A percentile compares a stretch with the other conserved stretches of the same genome.
These are phyloP conservation scores for Mormyrus hasselquistii DNA, from an alignment of 2,797 vertebrate genomes.

Conservation along the genomic window DNA sequence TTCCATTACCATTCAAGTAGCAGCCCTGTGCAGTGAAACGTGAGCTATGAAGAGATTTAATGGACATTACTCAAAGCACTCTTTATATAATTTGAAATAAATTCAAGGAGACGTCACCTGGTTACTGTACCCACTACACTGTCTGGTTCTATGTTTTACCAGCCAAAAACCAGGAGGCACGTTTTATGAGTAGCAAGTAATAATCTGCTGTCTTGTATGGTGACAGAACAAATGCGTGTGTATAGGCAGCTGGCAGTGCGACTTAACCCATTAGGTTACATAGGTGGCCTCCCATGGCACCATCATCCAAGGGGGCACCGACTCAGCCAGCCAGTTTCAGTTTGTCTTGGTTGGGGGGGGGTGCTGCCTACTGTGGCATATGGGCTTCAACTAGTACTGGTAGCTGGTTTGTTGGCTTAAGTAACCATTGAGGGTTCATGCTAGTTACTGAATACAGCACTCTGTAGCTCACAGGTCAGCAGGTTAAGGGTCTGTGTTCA, in stretches of 20 bases:
- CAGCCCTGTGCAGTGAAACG: constrained; percentile 39
- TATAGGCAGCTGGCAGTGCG: not conserved
- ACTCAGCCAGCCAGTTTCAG: not conserved
- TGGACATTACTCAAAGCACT: constrained; percentile 34
- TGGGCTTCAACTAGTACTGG: not conserved
- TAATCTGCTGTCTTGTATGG: not conserved
- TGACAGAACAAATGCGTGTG: not conserved
- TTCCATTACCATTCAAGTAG: constrained; percentile 29
- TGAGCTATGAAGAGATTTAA: constrained; percentile 38
- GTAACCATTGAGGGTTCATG: not conserved
- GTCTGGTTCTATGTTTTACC: not conserved
- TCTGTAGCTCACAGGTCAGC: not conserved
- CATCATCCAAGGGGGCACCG: not conserved
- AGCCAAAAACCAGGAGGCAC: not conserved
- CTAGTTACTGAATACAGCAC: not conserved
- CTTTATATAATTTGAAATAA: not conserved
- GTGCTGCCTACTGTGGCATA: not conserved
- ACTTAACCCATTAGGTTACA: not conserved
- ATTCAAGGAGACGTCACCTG: not conserved
- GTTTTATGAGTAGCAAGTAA: not conserved
- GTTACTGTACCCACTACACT: not conserved
- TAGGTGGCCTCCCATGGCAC: not conserved
- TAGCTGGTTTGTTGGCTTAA: not conserved
- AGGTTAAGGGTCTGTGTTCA: not conserved
- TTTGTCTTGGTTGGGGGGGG: not conserved